A percentile compares a stretch with the other conserved stretches of the same genome.
phyloP scores from a whole-genome alignment of 2,797 vertebrate species.

The Sarcophilus harrisii region DNA sequence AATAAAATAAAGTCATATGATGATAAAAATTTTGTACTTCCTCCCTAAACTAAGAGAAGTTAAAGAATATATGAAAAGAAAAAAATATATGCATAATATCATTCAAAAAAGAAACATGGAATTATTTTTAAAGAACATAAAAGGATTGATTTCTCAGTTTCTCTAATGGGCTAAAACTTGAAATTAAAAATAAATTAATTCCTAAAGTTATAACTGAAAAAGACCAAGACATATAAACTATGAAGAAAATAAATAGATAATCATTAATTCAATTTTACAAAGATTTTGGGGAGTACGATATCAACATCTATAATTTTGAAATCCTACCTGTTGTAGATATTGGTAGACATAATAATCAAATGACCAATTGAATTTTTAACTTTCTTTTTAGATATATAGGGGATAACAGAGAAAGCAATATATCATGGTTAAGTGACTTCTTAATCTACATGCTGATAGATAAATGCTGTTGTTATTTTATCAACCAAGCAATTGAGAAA shows the following conservation, averaged over 20 bases:
- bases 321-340: background rate
- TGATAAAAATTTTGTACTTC: background rate
- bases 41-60: background rate
- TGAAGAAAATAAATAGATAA: background rate
- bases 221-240: background rate
- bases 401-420: background rate
- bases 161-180: background rate
- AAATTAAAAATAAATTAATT: background rate
- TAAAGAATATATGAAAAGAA: background rate
- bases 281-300: background rate
- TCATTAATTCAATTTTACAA: background rate
- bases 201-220: background rate
- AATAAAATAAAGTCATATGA: background rate
- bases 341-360: background rate
- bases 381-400: background rate
- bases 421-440: background rate
- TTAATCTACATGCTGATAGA: background rate
- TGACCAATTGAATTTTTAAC: background rate
- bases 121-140: background rate
- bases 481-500: background rate
- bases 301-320: background rate
- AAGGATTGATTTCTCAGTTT: background rate
- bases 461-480: background rate
- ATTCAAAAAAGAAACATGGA: background rate
- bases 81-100: background rate